Conservation (phyloP, 2,797 vertebrate genomes). For the Sebastes minor region DNA sequence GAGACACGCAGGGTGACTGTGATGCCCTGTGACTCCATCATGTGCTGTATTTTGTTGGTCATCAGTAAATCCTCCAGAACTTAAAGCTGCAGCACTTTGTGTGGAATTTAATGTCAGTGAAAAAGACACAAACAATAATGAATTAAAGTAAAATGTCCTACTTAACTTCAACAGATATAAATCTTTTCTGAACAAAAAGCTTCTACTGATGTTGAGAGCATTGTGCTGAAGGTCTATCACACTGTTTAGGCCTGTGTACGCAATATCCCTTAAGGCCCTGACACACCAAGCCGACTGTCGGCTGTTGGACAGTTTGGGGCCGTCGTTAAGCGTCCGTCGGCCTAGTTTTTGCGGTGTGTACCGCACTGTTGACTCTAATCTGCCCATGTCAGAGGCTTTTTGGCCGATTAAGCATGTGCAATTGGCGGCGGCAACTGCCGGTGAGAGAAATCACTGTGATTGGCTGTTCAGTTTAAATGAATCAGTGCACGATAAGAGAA, state of each 20-base stretch:
- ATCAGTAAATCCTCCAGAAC: background rate
- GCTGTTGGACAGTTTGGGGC: too few species aligned
- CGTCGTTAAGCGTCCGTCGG: accelerated
- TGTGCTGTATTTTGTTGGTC: background rate
- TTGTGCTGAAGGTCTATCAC: background rate
- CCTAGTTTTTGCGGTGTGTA: too few species aligned
- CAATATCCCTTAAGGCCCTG: background rate
- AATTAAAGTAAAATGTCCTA: background rate
- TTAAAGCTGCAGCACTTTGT: background rate
- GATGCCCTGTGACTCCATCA: background rate
- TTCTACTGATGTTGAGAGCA: background rate
- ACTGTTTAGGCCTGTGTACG: background rate
- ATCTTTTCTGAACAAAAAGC: background rate
- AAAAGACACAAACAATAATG: background rate
- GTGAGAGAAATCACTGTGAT: too few species aligned
- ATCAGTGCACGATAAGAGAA: too few species aligned
- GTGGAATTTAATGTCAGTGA: background rate
- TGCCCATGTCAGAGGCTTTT: too few species aligned
- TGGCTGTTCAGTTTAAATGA: too few species aligned
- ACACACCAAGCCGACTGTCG: too few species aligned
- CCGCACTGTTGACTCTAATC: too few species aligned
- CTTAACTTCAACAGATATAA: background rate
- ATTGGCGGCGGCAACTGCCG: too few species aligned
- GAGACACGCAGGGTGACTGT: background rate
- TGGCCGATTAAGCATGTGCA: too few species aligned